phyloP scores from a whole-genome alignment of 2,888 invertebrate species.

The Drosophila limbata region DNA sequence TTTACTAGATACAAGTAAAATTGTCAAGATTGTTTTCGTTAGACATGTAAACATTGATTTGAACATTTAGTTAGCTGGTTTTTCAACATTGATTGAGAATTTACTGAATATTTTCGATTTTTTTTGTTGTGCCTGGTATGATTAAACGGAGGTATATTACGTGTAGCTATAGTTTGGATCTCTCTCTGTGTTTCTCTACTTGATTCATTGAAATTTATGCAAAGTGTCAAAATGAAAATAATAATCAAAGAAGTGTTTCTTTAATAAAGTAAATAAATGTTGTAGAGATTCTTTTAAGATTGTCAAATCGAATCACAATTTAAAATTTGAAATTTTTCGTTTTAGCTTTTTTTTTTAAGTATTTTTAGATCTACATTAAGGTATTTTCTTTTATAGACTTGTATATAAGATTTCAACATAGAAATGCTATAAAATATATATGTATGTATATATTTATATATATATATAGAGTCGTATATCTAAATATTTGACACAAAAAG shows the following conservation, averaged over 20 bases:
- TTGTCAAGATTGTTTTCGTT: constrained; percentile 69
- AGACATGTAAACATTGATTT: constrained; percentile 68
- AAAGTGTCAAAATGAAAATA: constrained; percentile 58
- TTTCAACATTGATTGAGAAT: constrained; percentile 50
- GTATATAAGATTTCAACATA: constrained; percentile 41
- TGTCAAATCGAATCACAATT: constrained; percentile 85
- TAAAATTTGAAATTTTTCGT: constrained; percentile 70
- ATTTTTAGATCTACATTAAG: constrained; percentile 23
- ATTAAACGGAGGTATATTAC: constrained; percentile 61
- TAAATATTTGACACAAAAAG: constrained; percentile 69
- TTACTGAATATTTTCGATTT: constrained; percentile 17
- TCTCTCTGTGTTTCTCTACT: constrained; percentile 21
- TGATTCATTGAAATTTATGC: constrained; percentile 62
- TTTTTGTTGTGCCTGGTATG: constrained; percentile 22
- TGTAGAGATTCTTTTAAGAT: constrained; percentile 76
- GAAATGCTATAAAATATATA: constrained; percentile 63
- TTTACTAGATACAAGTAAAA: constrained; percentile 46
- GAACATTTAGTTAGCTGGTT: constrained; percentile 54
- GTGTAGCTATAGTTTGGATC: constrained; percentile 45
- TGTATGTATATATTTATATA: constrained; percentile 32
- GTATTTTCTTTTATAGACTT: constrained; percentile 26
- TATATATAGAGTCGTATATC: constrained; percentile 37
- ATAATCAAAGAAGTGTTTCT: constrained; percentile 10
- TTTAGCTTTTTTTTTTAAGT: constrained; percentile 18
- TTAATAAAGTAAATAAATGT: constrained; percentile 35